Conservation (phyloP, 1,140 invertebrate species). For the Anastrepha obliqua region DNA sequence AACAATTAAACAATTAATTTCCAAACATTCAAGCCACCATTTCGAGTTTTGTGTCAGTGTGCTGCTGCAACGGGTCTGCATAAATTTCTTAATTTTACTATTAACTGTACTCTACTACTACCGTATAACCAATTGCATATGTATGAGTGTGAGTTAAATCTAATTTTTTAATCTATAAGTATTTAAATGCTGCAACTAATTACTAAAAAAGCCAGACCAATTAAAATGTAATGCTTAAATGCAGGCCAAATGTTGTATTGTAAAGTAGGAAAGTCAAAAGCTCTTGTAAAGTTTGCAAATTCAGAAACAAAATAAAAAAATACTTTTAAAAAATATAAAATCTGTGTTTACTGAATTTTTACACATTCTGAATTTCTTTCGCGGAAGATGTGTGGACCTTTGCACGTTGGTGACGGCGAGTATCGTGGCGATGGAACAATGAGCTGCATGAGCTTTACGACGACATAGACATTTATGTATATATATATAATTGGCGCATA, state of each 20-base stretch:
- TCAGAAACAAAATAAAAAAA: neutral
- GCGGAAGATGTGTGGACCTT: no score
- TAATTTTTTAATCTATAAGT: constrained; percentile 29
- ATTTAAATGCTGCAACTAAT: neutral
- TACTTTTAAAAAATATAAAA: neutral
- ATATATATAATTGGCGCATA: no score
- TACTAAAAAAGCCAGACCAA: neutral
- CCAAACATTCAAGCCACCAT: neutral
- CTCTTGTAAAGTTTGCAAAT: neutral
- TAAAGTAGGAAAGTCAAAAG: constrained; percentile 22
- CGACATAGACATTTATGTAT: no score
- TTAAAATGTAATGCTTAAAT: neutral
- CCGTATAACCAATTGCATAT: constrained; percentile 24
- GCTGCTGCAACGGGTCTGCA: neutral
- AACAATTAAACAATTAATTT: neutral
- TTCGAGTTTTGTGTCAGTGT: neutral
- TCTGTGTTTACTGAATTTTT: neutral
- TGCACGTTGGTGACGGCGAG: no score
- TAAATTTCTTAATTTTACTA: neutral
- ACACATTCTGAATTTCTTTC: no score
- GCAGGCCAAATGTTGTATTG: constrained; percentile 28
- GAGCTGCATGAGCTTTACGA: no score
- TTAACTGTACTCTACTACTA: constrained; percentile 27
- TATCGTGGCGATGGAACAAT: no score
- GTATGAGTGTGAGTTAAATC: constrained; percentile 3